These are phyloP conservation scores for Loriculus beryllinus DNA, from an alignment of 2,797 vertebrate species.

Conservation along the genomic window DNA sequence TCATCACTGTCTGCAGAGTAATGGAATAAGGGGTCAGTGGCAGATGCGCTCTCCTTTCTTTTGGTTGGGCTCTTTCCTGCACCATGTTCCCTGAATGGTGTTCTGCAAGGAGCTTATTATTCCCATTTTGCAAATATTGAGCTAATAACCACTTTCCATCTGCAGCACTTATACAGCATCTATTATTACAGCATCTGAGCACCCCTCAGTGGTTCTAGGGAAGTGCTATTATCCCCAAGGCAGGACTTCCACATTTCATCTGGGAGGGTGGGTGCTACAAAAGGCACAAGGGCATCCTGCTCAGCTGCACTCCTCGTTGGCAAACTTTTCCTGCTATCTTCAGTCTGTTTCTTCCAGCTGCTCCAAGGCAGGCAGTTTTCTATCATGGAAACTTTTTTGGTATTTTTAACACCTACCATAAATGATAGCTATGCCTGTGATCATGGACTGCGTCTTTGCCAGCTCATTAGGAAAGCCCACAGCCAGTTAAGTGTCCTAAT, in stretches of 20 bases:
- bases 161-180: neutral
- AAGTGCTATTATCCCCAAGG: neutral
- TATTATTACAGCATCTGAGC: neutral
- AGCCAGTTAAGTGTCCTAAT: neutral
- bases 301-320: neutral
- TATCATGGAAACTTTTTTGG: neutral
- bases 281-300: neutral
- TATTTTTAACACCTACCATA: neutral
- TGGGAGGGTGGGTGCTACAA: neutral
- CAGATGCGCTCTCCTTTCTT: neutral
- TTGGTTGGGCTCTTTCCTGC: neutral
- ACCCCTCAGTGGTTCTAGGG: neutral
- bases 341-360: neutral
- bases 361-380: neutral
- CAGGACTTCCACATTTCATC: neutral
- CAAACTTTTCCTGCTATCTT: neutral
- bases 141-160: constrained; percentile 5
- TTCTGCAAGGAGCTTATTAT: neutral
- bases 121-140: constrained; percentile 7
- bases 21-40: neutral
- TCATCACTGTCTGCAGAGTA: neutral
- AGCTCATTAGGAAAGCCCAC: neutral
- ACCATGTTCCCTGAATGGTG: accelerated
- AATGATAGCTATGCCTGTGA: neutral
- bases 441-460: neutral